Conservation (phyloP, 2,888 invertebrate genomes). For the Stenichneumon culpator region DNA sequence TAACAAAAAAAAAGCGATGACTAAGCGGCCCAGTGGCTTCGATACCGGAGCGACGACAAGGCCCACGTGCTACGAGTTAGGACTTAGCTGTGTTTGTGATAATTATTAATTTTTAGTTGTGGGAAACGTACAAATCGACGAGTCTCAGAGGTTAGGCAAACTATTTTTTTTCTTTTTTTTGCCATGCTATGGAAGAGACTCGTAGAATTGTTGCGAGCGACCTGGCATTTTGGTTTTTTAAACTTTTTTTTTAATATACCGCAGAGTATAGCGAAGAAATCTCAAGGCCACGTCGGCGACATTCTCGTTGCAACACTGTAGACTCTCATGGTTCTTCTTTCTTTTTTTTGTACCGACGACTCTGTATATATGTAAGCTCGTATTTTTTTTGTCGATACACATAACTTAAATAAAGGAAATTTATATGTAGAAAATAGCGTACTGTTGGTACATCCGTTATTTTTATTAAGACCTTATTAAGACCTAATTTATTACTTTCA, state of each 20-base stretch:
- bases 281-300: constrained; percentile 71
- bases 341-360: constrained; percentile 30
- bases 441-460: constrained; percentile 37
- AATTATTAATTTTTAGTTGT: constrained; percentile 35
- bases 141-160: constrained; percentile 23
- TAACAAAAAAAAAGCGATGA: constrained; percentile 10
- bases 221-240: constrained; percentile 73
- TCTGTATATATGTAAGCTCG: constrained; percentile 56
- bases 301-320: constrained; percentile 16
- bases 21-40: constrained; percentile 6
- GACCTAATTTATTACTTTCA: constrained; percentile 7
- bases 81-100: constrained; percentile 57
- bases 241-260: constrained; percentile 2
- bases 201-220: constrained; percentile 45
- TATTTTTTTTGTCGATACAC: constrained; percentile 44
- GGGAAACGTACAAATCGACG: constrained; percentile 34
- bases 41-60: not conserved
- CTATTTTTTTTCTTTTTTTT: not conserved
- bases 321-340: constrained; percentile 42
- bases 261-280: constrained; percentile 56
- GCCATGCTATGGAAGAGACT: not conserved
- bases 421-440: constrained; percentile 32
- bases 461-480: constrained; percentile 71
- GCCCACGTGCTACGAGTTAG: constrained; percentile 55
- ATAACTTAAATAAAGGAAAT: constrained; percentile 53